Evolutionary conservation across 1,140 invertebrate species (phyloP).

Genomic region (Pectinophora gossypiella): DNA sequence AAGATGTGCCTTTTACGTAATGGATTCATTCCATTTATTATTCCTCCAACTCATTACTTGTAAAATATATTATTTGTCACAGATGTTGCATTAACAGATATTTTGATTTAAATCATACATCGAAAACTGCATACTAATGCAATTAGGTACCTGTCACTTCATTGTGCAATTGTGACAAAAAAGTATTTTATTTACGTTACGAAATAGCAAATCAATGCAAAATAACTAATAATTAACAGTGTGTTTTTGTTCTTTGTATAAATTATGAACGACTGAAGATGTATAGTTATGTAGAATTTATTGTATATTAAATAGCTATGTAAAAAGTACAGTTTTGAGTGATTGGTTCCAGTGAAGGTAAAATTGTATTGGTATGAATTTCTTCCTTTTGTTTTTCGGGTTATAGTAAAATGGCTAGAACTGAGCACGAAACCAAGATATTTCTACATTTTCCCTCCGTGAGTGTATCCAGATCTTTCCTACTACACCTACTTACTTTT

Average conservation of each 20-base stretch:
- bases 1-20: slow-evolving; percentile 31
- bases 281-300: slow-evolving; percentile 32
- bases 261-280: slow-evolving; percentile 34
- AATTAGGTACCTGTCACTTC: background rate
- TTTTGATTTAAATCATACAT: background rate
- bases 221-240: slow-evolving; percentile 11
- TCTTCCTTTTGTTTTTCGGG: slow-evolving; percentile 8
- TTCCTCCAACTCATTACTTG: slow-evolving; percentile 16
- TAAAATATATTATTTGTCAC: slow-evolving; percentile 38
- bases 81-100: slow-evolving; percentile 3
- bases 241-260: slow-evolving; percentile 8
- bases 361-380: slow-evolving; percentile 25
- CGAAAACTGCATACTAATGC: slow-evolving; percentile 1
- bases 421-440: slow-evolving; percentile 3
- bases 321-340: slow-evolving; percentile 35
- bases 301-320: slow-evolving; percentile 31
- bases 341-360: slow-evolving; percentile 14
- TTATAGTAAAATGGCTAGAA: slow-evolving; percentile 21
- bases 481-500: background rate
- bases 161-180: slow-evolving; percentile 24
- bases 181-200: slow-evolving; percentile 30
- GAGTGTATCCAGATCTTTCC: background rate
- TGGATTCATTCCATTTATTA: slow-evolving; percentile 6
- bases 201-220: too few species aligned
- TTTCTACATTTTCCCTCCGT: background rate